Evolutionary conservation across 2,797 vertebrate genomes (phyloP), one percentile per base, ranked within the genome.

Genomic region (Chaenodraco wilsoni): DNA sequence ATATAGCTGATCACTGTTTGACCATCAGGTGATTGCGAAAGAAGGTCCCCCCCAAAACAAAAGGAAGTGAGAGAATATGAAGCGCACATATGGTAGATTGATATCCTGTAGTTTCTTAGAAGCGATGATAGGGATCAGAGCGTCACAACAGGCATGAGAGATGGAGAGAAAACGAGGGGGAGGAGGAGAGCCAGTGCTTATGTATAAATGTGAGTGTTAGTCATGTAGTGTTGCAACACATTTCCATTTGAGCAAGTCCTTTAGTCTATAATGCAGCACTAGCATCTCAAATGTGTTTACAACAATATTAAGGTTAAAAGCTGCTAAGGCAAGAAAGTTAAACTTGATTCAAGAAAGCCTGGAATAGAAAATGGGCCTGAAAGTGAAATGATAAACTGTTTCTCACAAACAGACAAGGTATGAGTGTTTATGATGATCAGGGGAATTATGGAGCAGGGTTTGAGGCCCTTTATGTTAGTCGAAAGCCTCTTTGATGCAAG

Each of bases 71-170:
- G 60, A 57, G 16, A 1, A 3, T 13, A 43, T 21, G 37, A 61
- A 43, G 40, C 57, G 66, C 77, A 75, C 85, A 90, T 87, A 87
- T 84, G 83, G 81, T 50, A 75, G 55, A 74, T 80, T 60, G 73
- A 78, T 44, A 80, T 85, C 91, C 82, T 85, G 85, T 70, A 66
- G 90, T 68, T 88, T 86, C 79, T 84, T 84, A 82, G 87, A 89
- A 79, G 65, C 52, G 67, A 45, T 9, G 59, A 73, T 79, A 78
- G 51, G 8, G 65, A 86, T 80, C 79, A 69, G 54, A 72, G 57
- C 1, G 6, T 19, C 40, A 8, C 48, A 64, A 76, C 41, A 58
- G 45, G 11, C 69, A 46, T 58, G 55, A 55, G n/a, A 56, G 65
- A 73, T 9, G 51, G 64, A 74, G 57, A 74, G 41, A 40, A 70